phyloP scores from a whole-genome alignment of 1,140 invertebrate species.

The Ceratitis capitata region DNA sequence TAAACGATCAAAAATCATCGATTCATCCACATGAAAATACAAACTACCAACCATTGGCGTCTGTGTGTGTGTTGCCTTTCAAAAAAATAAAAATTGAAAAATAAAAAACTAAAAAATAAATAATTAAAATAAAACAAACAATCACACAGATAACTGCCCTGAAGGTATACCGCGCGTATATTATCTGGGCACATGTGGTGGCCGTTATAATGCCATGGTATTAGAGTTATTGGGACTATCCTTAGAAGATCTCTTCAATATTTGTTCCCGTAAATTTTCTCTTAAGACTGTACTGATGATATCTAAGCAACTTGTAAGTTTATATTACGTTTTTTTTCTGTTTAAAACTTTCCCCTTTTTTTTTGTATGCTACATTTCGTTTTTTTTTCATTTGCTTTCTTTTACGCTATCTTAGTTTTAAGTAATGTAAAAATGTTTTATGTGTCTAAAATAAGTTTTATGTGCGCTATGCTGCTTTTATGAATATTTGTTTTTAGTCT shows the following conservation, averaged over 20 bases:
- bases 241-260: constrained; percentile 82
- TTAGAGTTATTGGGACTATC: constrained; percentile 83
- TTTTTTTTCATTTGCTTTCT: constrained; percentile 38
- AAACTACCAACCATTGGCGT: neutral
- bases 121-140: no score
- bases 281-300: constrained; percentile 85
- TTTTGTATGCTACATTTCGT: neutral
- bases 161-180: constrained; percentile 84
- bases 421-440: constrained; percentile 22
- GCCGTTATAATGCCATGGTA: constrained; percentile 82
- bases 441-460: constrained; percentile 3
- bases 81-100: neutral
- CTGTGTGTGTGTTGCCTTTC: neutral
- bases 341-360: no score
- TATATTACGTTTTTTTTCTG: constrained; percentile 38
- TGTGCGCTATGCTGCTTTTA: constrained; percentile 5
- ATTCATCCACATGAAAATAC: neutral
- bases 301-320: constrained; percentile 74
- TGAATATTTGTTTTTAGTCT: neutral
- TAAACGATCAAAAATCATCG: neutral
- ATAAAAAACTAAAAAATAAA: no score
- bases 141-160: constrained; percentile 66
- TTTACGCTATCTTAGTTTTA: neutral
- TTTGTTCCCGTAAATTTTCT: constrained; percentile 81
- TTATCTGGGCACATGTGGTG: constrained; percentile 86